These are phyloP conservation scores for Calyptommatus sinebrachiatus DNA, from an alignment of 2,113 vertebrate genomes.

Conservation along the genomic window DNA sequence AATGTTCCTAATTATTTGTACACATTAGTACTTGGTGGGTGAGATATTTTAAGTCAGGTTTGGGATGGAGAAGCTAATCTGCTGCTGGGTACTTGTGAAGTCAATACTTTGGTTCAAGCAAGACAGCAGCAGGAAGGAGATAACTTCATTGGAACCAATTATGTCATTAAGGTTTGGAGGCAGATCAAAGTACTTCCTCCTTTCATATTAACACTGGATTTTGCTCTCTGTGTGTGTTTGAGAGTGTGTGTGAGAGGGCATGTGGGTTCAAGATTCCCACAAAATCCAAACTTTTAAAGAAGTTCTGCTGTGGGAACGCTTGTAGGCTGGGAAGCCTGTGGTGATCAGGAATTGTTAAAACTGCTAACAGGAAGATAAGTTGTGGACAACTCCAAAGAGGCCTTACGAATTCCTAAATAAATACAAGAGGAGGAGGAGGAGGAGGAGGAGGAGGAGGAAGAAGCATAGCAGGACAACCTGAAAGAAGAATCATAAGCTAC, in stretches of 20 bases:
- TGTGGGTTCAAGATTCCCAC: slow-evolving; percentile 7
- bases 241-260: background rate
- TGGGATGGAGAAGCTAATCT: background rate
- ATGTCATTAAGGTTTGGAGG: slow-evolving; percentile 26
- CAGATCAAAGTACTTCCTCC: slow-evolving; percentile 17
- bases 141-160: slow-evolving; percentile 32
- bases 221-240: background rate
- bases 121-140: slow-evolving; percentile 27
- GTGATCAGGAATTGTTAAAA: background rate
- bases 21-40: background rate
- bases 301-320: background rate
- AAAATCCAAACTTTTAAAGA: slow-evolving; percentile 22
- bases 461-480: too few relatives aligned
- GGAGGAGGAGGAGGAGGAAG: background rate
- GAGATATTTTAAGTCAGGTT: background rate
- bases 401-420: too few relatives aligned
- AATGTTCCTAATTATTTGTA: background rate
- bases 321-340: background rate
- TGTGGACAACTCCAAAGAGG: background rate
- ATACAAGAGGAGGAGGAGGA: background rate
- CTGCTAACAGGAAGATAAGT: background rate
- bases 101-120: background rate
- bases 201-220: slow-evolving; percentile 16
- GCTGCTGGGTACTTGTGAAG: slow-evolving; percentile 11
- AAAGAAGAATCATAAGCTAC: too few relatives aligned